These are phyloP conservation scores for Microchrysa polita DNA, from an alignment of 2,888 invertebrate species.

Conservation along the genomic window DNA sequence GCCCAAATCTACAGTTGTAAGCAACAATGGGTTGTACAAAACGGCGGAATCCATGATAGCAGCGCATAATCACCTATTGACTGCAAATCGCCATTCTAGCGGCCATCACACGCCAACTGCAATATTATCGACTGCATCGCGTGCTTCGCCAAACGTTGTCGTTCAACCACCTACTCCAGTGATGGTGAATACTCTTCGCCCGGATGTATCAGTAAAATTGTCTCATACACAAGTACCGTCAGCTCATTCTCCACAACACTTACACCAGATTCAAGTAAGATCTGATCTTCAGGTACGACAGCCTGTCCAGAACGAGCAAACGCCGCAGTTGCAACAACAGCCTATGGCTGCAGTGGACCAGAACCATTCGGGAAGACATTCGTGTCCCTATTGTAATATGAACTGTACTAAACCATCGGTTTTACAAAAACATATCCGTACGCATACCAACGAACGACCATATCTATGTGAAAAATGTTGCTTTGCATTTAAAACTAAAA, in stretches of 20 bases:
- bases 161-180: background rate
- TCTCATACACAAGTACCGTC: too few relatives aligned
- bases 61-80: background rate
- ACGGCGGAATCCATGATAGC: background rate
- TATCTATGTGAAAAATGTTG: slow-evolving; percentile 90
- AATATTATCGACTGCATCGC: background rate
- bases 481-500: slow-evolving; percentile 93
- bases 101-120: background rate
- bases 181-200: background rate
- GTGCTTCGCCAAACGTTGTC: background rate
- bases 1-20: background rate
- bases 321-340: slow-evolving; percentile 38
- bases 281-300: slow-evolving; percentile 2
- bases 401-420: slow-evolving; percentile 94
- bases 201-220: background rate
- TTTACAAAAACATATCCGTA: slow-evolving; percentile 91
- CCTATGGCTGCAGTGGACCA: slow-evolving; percentile 35
- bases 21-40: slow-evolving; percentile 2
- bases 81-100: background rate
- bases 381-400: slow-evolving; percentile 88
- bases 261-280: slow-evolving; percentile 14
- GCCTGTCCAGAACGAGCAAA: slow-evolving; percentile 2
- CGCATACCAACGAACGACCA: slow-evolving; percentile 92
- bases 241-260: background rate
- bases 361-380: slow-evolving; percentile 71